Conservation (phyloP, 2,888 invertebrate species). For the Ecliptopera silaceata region DNA sequence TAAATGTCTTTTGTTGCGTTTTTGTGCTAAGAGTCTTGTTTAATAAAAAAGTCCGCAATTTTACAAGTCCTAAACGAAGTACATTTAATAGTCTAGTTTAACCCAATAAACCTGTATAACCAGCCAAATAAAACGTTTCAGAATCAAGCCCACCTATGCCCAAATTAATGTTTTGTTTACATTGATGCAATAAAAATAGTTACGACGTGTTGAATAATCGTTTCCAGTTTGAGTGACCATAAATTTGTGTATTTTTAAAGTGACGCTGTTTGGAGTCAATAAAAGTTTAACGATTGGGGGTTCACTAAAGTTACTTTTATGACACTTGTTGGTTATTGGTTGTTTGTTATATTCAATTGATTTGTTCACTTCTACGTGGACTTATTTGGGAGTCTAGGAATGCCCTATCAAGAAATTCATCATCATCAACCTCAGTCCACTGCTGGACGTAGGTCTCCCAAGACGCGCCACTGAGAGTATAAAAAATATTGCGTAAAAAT, state of each 20-base stretch:
- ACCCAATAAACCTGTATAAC: background rate
- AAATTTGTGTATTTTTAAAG: slow-evolving; percentile 83
- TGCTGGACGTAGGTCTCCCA: too few relatives aligned
- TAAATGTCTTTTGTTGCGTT: too few relatives aligned
- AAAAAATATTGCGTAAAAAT: background rate
- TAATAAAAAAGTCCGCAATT: too few relatives aligned
- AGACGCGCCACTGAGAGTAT: too few relatives aligned
- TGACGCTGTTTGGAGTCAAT: slow-evolving; percentile 78
- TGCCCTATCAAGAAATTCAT: too few relatives aligned
- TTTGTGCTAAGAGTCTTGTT: too few relatives aligned
- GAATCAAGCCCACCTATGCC: slow-evolving; percentile 17
- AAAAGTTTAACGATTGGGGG: slow-evolving; percentile 81
- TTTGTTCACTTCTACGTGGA: slow-evolving; percentile 11
- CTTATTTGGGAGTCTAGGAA: too few relatives aligned
- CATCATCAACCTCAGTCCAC: too few relatives aligned
- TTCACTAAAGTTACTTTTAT: slow-evolving; percentile 63
- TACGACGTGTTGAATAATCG: slow-evolving; percentile 82
- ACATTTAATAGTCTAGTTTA: too few relatives aligned
- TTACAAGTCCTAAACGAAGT: too few relatives aligned
- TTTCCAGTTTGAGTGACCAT: slow-evolving; percentile 79
- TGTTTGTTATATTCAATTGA: slow-evolving; percentile 23
- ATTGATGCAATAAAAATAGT: slow-evolving; percentile 77
- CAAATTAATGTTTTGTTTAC: slow-evolving; percentile 77
- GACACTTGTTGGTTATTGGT: slow-evolving; percentile 52
- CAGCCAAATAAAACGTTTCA: slow-evolving; percentile 2